Evolutionary conservation across 2,113 vertebrate genomes (phyloP).

Genomic region (Chionomys nivalis): DNA sequence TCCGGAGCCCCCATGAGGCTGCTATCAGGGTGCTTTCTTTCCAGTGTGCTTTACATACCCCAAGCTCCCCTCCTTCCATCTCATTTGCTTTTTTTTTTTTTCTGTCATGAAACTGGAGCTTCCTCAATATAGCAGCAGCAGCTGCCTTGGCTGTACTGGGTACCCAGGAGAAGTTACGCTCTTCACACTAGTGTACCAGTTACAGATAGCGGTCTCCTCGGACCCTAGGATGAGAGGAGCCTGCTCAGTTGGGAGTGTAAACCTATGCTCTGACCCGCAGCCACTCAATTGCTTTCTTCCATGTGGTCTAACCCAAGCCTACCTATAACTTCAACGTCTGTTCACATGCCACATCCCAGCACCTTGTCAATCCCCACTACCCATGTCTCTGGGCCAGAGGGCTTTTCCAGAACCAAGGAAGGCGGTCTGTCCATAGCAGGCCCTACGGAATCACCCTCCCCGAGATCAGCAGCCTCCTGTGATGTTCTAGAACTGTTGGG

Average conservation of each 20-base stretch:
- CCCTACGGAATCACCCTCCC: not conserved
- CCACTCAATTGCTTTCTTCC: not conserved
- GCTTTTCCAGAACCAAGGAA: not conserved
- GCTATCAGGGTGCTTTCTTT: not conserved
- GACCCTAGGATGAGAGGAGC: not conserved
- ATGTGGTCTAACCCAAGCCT: not conserved
- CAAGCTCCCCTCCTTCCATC: not conserved
- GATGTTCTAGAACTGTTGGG: not conserved
- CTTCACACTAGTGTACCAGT: too few species aligned
- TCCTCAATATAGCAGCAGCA: constrained; percentile 44
- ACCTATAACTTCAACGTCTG: accelerated
- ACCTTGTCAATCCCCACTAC: not conserved
- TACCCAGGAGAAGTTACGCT: not conserved
- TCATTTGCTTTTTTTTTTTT: not conserved
- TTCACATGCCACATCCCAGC: not conserved
- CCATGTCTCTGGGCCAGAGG: not conserved
- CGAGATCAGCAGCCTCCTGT: not conserved
- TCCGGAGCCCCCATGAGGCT: not conserved
- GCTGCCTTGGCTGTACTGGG: not conserved
- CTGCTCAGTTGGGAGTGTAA: not conserved
- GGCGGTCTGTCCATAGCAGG: not conserved
- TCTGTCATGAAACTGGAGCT: not conserved
- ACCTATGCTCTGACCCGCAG: not conserved
- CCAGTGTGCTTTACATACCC: not conserved
- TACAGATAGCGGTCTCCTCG: not conserved